Conservation (phyloP, 1,140 invertebrate species). For the Bombus confusus region DNA sequence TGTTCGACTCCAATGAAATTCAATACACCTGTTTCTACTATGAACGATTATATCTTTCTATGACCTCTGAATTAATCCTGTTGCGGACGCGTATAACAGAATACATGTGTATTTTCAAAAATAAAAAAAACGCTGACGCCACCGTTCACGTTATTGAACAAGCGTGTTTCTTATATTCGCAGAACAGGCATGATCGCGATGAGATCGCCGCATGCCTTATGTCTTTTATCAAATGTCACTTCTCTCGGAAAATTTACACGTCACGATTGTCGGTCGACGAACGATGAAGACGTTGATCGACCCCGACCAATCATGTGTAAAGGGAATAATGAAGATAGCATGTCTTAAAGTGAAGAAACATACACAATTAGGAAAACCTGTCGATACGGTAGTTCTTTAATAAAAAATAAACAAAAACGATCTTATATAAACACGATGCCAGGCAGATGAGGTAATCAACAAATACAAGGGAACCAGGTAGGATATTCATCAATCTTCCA, state of each 20-base stretch:
- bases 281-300: background rate
- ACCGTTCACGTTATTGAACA: background rate
- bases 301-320: background rate
- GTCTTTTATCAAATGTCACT: background rate
- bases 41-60: background rate
- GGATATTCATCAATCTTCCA: conserved; percentile 1
- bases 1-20: background rate
- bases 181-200: background rate
- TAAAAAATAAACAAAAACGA: conserved; percentile 57
- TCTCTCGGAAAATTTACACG: background rate
- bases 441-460: conserved; percentile 30
- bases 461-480: conserved; percentile 29
- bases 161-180: background rate
- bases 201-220: too few relatives aligned
- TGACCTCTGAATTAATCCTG: background rate
- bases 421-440: conserved; percentile 35
- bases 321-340: background rate
- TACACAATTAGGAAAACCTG: conserved; percentile 16
- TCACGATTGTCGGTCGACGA: too few relatives aligned
- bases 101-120: background rate
- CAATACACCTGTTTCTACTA: background rate
- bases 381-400: conserved; percentile 56
- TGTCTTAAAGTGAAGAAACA: conserved; percentile 11
- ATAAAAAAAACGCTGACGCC: too few relatives aligned
- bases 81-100: background rate